These are phyloP conservation scores for Mallateleia sp. DNA, from an alignment of 2,888 invertebrate genomes.

Conservation along the genomic window DNA sequence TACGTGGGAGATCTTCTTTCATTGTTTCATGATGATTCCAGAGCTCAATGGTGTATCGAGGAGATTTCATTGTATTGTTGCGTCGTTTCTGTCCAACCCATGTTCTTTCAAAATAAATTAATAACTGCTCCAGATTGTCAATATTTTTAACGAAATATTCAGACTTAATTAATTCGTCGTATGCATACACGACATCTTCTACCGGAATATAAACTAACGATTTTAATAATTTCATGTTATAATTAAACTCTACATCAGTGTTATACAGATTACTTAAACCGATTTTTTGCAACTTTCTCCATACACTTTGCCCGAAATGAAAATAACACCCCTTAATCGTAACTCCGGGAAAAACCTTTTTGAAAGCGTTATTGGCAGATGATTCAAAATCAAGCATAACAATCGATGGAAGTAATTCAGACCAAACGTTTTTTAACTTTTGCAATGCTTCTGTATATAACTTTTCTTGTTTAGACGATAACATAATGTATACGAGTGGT, in stretches of 20 bases:
- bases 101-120: neutral
- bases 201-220: neutral
- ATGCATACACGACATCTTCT: neutral
- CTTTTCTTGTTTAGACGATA: neutral
- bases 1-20: too few species aligned
- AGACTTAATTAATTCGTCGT: neutral
- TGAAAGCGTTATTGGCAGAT: slow-evolving; percentile 23
- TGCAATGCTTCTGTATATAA: slow-evolving; percentile 4
- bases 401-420: slow-evolving; percentile 2
- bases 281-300: neutral
- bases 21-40: neutral
- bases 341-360: neutral
- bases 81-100: neutral
- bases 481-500: slow-evolving; percentile 19
- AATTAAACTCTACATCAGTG: neutral
- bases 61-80: neutral
- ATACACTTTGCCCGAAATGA: slow-evolving; percentile 11
- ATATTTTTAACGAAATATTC: neutral
- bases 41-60: neutral
- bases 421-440: neutral
- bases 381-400: slow-evolving; percentile 17
- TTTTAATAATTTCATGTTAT: neutral
- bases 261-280: neutral
- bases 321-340: slow-evolving; percentile 23
- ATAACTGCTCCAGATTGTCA: neutral